Conservation (phyloP, 2,797 vertebrate genomes). For the Menidia menidia region DNA sequence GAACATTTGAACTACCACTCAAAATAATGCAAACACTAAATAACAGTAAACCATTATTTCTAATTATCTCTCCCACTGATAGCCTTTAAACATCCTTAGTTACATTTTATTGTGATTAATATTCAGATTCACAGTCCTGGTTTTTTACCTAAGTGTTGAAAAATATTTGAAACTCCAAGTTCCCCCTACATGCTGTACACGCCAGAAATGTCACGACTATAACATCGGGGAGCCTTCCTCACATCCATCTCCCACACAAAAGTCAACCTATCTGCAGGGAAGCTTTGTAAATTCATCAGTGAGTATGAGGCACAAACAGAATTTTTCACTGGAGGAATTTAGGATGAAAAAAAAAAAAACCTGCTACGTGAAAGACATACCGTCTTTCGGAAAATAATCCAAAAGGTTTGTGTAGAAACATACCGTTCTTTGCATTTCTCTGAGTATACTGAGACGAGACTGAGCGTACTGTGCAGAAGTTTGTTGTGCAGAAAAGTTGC, state of each 20-base stretch:
- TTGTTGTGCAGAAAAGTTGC: not conserved
- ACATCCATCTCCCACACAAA: conserved; percentile 66
- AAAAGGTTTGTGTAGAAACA: conserved; percentile 27
- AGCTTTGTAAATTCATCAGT: conserved; percentile 68
- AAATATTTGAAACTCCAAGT: conserved; percentile 32
- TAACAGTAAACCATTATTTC: too few species aligned
- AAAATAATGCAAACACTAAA: not conserved
- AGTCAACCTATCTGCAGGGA: conserved; percentile 63
- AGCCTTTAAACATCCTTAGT: too few species aligned
- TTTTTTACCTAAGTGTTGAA: conserved; percentile 15
- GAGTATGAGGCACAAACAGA: conserved; percentile 43
- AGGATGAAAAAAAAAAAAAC: conserved; percentile 52
- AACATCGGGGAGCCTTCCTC: conserved; percentile 61
- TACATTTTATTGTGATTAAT: not conserved
- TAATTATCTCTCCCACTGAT: too few species aligned
- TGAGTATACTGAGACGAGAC: conserved; percentile 5
- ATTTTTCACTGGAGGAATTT: conserved; percentile 59
- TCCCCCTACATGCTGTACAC: conserved; percentile 55
- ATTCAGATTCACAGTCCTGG: not conserved
- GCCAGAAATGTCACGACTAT: conserved; percentile 76
- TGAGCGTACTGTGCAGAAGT: conserved; percentile 7
- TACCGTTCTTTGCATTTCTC: conserved; percentile 44
- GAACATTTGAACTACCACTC: not conserved
- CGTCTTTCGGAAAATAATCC: conserved; percentile 44
- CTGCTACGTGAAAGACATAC: conserved; percentile 47